phyloP scores from a whole-genome alignment of 2,888 invertebrate genomes.

The Dione vanillae region DNA sequence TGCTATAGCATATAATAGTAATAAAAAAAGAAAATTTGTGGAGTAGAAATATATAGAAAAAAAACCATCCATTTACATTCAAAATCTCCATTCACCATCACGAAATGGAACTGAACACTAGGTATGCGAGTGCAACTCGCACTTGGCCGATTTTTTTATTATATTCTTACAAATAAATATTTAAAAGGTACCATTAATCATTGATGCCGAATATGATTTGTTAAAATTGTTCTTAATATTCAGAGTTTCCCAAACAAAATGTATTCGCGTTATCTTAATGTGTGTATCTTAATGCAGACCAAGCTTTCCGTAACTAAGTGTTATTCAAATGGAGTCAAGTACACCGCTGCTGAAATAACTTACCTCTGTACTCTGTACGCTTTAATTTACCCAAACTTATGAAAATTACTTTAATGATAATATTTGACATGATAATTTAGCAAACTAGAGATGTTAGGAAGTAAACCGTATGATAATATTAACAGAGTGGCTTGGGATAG shows the following conservation, averaged over 20 bases:
- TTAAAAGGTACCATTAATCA: neutral
- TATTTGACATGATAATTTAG: slow-evolving; percentile 29
- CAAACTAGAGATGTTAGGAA: slow-evolving; percentile 8
- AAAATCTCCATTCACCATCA: no score
- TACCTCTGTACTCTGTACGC: slow-evolving; percentile 30
- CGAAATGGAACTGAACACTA: no score
- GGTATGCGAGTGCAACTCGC: no score
- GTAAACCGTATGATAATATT: neutral
- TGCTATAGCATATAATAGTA: no score
- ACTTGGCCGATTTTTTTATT: neutral
- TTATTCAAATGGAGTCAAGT: slow-evolving; percentile 39
- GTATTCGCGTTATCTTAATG: slow-evolving; percentile 28
- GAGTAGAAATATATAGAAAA: no score
- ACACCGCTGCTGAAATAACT: slow-evolving; percentile 30
- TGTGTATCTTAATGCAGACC: slow-evolving; percentile 31
- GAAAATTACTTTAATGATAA: slow-evolving; percentile 33
- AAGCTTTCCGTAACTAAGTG: slow-evolving; percentile 34
- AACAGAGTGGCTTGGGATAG: neutral
- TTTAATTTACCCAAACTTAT: slow-evolving; percentile 36
- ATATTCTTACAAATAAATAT: neutral
- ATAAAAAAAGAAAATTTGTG: no score
- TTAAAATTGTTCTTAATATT: neutral
- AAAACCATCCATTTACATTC: no score
- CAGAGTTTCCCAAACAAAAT: slow-evolving; percentile 23
- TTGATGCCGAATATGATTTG: neutral